Base-by-base conservation (phyloP, 1,140 invertebrate species). In the Ostrea edulis region DNA sequence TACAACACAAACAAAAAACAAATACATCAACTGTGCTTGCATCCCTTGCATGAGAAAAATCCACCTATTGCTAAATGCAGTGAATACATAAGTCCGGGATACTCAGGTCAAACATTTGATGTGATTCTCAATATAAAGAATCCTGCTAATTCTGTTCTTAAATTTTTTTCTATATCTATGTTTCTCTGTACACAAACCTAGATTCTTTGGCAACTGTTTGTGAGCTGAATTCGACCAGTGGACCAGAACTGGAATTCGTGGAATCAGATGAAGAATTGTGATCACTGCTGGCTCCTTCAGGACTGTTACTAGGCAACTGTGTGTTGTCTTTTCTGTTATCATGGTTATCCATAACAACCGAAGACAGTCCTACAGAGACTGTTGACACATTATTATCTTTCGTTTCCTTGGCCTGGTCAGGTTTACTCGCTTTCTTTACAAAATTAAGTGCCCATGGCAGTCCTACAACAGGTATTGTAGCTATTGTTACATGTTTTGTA, bases 211-310 rank as follows among this genome's bases (percentile, higher is more conserved):
- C 88, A 65, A 81, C 65, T n/a, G 86, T 82, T 11, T 90, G 90
- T 11, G 86, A 88, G 82, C 90, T 92, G 82, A 92, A 93, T 85
- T 93, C 92, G 53, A 93, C 92, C 77, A 88, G 89, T 25, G 91
- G 90, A 14, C 88, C 87, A 22, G 29, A 77, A 11, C 68, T 77
- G 68, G 68, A 77, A 14, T 25, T 29, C 12, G 68, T 29, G 9
- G 82, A 29, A 84, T 29, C 22, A 29, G 82, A 84, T 12, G 52
- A 53, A 8, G 82, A 25, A n/a, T 84, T 84, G 20, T 54, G 82
- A 20, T 53, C 52, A 54, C 52, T 55, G 54, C 29, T 84, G 51
- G 82, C 84, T 51, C 68, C 54, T 22, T 77, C 52, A 14, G 29
- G 65, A 51, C 35, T 65, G 20, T n/a, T 84, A 84, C 17, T 83